Evolutionary conservation across 2,113 vertebrate species (phyloP).

Genomic region (Tupaia chinensis): DNA sequence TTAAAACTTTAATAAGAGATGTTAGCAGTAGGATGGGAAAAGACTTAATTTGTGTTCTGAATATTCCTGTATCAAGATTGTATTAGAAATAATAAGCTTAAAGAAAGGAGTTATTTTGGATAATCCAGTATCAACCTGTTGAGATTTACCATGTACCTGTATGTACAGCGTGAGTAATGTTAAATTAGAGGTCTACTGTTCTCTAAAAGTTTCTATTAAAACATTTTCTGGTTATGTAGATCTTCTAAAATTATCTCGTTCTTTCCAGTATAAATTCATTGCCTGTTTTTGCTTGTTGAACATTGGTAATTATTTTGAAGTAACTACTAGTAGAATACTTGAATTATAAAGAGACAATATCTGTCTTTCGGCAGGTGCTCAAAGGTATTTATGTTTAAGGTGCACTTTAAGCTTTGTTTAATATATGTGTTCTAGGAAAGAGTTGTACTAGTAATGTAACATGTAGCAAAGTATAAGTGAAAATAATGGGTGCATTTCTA

Average conservation of each 20-base stretch:
- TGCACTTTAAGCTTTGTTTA: not conserved
- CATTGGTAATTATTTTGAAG: not conserved
- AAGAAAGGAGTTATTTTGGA: not conserved
- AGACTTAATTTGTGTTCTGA: not conserved
- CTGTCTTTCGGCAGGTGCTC: not conserved
- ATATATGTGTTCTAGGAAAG: not conserved
- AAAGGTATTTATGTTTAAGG: not conserved
- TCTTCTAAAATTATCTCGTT: not conserved
- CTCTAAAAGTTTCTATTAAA: not conserved
- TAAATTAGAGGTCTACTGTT: constrained; percentile 9
- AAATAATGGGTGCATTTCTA: not conserved
- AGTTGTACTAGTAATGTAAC: not conserved
- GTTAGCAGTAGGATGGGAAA: not conserved
- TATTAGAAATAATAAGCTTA: constrained; percentile 35
- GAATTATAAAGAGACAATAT: not conserved
- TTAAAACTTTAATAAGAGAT: not conserved
- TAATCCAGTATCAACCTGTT: not conserved
- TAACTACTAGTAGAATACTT: constrained; percentile 11
- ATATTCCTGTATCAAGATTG: not conserved
- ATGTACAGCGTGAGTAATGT: not conserved
- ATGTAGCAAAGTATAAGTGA: not conserved
- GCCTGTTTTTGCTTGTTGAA: not conserved
- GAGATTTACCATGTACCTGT: not conserved
- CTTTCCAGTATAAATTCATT: not conserved
- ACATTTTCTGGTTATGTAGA: not conserved